Conservation (phyloP, 2,888 invertebrate species). For the Hyposoter dolosus region DNA sequence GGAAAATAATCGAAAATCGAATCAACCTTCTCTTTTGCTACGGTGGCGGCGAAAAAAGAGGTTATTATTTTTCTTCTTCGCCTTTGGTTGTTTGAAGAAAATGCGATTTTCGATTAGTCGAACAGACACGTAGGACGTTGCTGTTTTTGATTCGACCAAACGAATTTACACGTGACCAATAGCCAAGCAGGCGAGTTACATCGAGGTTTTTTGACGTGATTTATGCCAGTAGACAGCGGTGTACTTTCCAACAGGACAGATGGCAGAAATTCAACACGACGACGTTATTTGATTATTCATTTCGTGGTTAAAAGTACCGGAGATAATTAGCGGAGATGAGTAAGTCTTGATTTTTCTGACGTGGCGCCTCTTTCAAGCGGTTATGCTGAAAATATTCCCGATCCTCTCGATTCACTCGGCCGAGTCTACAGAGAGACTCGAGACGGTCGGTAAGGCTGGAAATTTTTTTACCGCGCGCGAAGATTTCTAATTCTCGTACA, state of each 20-base stretch:
- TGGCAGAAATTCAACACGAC: not conserved
- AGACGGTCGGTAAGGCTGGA: not conserved
- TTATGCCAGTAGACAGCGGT: not conserved
- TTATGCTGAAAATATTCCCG: not conserved
- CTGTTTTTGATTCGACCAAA: conserved; percentile 65
- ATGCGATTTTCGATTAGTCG: conserved; percentile 19
- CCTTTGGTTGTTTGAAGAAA: not conserved
- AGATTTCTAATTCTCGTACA: not conserved
- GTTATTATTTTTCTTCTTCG: not conserved
- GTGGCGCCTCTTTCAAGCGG: not conserved
- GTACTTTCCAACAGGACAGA: not conserved
- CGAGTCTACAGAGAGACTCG: not conserved
- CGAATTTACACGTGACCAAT: conserved; percentile 1
- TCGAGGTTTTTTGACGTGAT: not conserved
- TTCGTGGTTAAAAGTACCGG: not conserved
- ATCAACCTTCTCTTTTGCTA: not conserved
- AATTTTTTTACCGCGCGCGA: not conserved
- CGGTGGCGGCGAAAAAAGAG: not conserved
- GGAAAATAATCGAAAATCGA: conserved; percentile 39
- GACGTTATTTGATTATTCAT: not conserved
- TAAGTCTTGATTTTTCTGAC: not conserved
- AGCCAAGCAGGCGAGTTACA: not conserved
- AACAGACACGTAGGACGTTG: conserved; percentile 60
- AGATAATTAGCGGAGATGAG: not conserved
- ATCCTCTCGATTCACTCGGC: not conserved